phyloP scores from a whole-genome alignment of 2,797 vertebrate genomes.

The Dipus sagitta region DNA sequence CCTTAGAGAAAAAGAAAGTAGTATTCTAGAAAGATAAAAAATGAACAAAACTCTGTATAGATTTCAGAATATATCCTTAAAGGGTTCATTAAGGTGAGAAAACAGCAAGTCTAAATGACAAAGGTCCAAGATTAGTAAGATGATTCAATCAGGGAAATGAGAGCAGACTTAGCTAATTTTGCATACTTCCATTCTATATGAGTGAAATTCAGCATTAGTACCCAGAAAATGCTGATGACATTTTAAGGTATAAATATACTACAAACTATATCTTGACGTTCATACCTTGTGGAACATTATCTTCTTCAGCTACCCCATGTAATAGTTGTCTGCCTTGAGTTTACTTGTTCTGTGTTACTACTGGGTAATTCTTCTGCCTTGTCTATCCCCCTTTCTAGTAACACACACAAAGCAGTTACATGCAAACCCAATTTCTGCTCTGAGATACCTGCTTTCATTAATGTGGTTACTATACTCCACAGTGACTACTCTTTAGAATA shows the following conservation, averaged over 20 bases:
- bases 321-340: neutral
- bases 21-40: slow-evolving; percentile 80
- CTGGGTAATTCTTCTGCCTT: neutral
- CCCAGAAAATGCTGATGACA: slow-evolving; percentile 38
- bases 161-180: slow-evolving; percentile 28
- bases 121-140: slow-evolving; percentile 25
- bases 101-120: slow-evolving; percentile 37
- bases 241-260: slow-evolving; percentile 49
- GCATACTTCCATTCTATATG: slow-evolving; percentile 28
- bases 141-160: neutral
- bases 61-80: slow-evolving; percentile 77
- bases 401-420: neutral
- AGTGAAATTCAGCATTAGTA: slow-evolving; percentile 53
- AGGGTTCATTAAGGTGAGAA: slow-evolving; percentile 47
- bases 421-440: neutral
- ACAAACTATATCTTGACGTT: slow-evolving; percentile 1
- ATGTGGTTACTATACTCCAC: neutral
- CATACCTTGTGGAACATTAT: neutral
- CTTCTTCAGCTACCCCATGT: neutral
- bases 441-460: neutral
- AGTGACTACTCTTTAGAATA: neutral
- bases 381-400: neutral
- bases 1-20: slow-evolving; percentile 59
- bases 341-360: neutral
- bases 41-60: slow-evolving; percentile 59